Evolutionary conservation across 2,113 vertebrate genomes (phyloP).

Genomic region (Colossoma macropomum): DNA sequence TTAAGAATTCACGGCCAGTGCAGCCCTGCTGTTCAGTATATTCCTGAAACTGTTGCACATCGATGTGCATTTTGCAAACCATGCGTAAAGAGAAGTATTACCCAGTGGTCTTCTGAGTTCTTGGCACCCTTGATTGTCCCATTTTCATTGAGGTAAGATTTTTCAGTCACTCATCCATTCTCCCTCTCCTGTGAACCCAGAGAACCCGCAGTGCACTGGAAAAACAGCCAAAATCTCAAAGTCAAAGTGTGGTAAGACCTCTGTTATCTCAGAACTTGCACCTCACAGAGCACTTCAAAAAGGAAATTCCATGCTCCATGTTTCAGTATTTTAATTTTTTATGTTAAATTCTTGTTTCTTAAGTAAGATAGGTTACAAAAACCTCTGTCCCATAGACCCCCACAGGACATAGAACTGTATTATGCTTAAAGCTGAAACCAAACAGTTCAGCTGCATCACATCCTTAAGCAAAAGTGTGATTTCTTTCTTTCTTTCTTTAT

Average conservation of each 20-base stretch:
- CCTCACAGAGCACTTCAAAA: background rate
- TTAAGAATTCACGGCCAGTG: too few relatives aligned
- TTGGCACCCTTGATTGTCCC: too few relatives aligned
- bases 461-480: background rate
- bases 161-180: too few relatives aligned
- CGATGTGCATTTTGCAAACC: background rate
- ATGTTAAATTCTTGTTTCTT: background rate
- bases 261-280: background rate
- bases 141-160: too few relatives aligned
- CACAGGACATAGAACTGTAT: background rate
- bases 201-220: slow-evolving; percentile 1
- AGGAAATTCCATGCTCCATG: background rate
- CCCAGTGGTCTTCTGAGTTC: too few relatives aligned
- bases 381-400: background rate
- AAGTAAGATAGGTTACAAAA: too few relatives aligned
- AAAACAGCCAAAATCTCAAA: slow-evolving; percentile 11
- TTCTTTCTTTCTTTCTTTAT: background rate
- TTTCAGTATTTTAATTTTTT: background rate
- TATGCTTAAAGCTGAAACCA: background rate
- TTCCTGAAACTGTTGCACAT: background rate
- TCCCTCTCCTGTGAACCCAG: background rate
- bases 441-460: background rate
- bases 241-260: slow-evolving; percentile 39
- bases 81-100: too few relatives aligned
- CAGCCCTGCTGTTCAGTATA: background rate